Base-by-base conservation (phyloP, 1,140 invertebrate genomes). In the Aporrectodea caliginosa region DNA sequence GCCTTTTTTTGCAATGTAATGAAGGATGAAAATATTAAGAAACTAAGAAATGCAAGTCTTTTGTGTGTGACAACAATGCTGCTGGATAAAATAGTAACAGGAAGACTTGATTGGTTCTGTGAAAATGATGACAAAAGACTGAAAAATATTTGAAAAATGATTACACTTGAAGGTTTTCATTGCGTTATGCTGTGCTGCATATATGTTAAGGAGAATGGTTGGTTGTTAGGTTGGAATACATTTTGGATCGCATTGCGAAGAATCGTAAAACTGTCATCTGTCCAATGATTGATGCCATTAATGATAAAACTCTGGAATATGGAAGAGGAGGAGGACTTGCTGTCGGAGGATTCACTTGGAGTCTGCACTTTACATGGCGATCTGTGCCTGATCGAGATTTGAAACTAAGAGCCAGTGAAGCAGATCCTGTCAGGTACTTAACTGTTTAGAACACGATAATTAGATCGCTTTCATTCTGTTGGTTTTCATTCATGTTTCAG, bases 231-330 rank as follows among this genome's bases (percentile, higher is more conserved):
- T 43, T 99, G 96, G 97, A 98, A 85, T 97, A 97, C 0, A 90
- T 98, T n/a, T 89, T 99, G 82, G 96, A 97, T 88, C 90, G 96
- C 80, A 99, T 99, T 83, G 95, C 95, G 0, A 90, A 93, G 33
- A 93, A 98, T 87, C 90, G 89, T 92, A 95, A 89, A 93, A 94
- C 90, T 90, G 94, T 84, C 92, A 96, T 88, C 93, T 94, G 35
- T 91, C 92, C 77, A 92, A 93, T 99, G 29, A 99, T 99, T 82
- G 98, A 99, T 89, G 94, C 98, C 6, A 98, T 99, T 73, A 97
- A 98, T 88, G 92, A 96, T 22, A 95, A 99, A 84, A 98, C 96
- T 0, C 98, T 99, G 87, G 92, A 93, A 88, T 99, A 97, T 84
- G 98, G 98, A 77, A 85, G 84, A 77, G 84, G 85, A 72, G 85